These are phyloP conservation scores for Pyrrhosoma nymphula DNA, from an alignment of 2,888 invertebrate species.

Conservation along the genomic window DNA sequence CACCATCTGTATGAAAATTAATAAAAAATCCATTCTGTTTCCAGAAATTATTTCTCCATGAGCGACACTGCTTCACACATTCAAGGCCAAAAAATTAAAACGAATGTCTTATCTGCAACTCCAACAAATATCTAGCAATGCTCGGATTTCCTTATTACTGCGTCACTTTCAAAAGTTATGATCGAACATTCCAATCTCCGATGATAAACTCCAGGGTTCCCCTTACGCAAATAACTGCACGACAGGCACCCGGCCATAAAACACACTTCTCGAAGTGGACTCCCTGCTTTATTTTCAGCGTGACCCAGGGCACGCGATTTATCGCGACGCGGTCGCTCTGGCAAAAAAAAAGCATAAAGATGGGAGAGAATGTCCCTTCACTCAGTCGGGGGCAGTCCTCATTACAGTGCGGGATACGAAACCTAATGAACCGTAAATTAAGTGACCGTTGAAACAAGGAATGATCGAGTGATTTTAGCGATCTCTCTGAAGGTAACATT, in stretches of 20 bases:
- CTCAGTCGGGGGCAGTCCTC: slow-evolving; percentile 3
- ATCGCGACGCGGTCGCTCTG: slow-evolving; percentile 8
- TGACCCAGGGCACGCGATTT: slow-evolving; percentile 43
- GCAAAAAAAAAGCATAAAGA: background rate
- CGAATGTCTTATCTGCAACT: too few species aligned
- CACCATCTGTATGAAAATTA: too few species aligned
- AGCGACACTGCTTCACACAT: too few species aligned
- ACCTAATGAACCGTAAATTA: slow-evolving; percentile 59
- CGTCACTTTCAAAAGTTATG: background rate
- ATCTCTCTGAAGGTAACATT: background rate
- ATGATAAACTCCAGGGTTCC: background rate
- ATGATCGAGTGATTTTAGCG: slow-evolving; percentile 22
- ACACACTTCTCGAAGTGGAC: background rate
- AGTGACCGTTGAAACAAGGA: slow-evolving; percentile 39
- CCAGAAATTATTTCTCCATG: too few species aligned
- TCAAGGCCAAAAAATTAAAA: too few species aligned
- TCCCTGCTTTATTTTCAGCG: background rate
- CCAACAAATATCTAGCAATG: background rate
- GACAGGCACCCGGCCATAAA: background rate
- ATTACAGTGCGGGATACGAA: background rate
- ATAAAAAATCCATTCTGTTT: too few species aligned
- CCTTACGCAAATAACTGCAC: background rate
- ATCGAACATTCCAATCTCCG: background rate
- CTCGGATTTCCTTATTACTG: background rate
- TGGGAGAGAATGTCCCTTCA: background rate